Conservation (phyloP, 2,797 vertebrate genomes). For the Chloroceryle amazona region DNA sequence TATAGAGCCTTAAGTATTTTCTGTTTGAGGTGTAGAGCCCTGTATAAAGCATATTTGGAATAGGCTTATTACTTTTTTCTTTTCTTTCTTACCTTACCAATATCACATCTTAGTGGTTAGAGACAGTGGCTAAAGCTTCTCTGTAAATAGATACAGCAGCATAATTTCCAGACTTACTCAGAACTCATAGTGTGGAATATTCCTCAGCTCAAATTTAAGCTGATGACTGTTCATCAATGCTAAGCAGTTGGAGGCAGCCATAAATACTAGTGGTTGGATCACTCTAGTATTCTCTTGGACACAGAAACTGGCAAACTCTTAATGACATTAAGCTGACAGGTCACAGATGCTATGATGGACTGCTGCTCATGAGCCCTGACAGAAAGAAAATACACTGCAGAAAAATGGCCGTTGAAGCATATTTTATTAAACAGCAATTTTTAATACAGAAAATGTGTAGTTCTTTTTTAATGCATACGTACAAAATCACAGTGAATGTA, state of each 20-base stretch:
- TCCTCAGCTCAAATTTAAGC: background rate
- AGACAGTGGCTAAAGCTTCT: background rate
- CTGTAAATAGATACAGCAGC: background rate
- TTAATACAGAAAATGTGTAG: constrained; percentile 22
- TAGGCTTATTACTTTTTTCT: background rate
- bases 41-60: background rate
- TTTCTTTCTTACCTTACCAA: background rate
- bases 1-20: background rate
- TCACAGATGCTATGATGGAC: background rate
- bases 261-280: background rate
- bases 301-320: background rate
- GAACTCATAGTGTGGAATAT: background rate
- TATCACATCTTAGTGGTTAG: background rate
- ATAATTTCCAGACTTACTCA: rapidly evolving
- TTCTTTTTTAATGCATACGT: constrained; percentile 29
- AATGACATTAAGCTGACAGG: background rate
- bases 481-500: constrained; percentile 57
- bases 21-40: background rate
- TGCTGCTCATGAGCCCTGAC: background rate
- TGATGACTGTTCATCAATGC: background rate
- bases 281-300: background rate
- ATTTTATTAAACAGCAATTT: constrained; percentile 66
- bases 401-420: background rate
- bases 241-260: background rate
- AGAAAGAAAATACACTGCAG: background rate